Evolutionary conservation across 1,140 invertebrate species (phyloP), one percentile per base, ranked within the genome.

Genomic region (Pentalonia nigronervosa): DNA sequence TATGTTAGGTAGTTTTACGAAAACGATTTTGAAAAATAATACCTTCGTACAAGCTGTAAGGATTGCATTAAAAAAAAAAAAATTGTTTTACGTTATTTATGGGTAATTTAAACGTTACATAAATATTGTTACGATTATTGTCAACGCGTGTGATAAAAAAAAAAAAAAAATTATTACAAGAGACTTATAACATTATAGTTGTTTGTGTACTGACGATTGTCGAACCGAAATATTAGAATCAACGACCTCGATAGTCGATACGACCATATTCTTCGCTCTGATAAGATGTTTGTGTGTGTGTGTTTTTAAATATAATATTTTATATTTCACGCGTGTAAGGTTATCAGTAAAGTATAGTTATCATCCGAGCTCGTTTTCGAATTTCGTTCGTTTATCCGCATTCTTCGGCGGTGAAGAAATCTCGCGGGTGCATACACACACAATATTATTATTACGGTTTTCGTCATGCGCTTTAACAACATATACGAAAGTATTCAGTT

Each of bases 281-380:
- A 76, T 76, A n/a, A 76, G n/a, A 76, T 76, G 14, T n/a, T 30
- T 76, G 14, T 76, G 41, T 41, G 41, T 2, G 41, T 4, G 41
- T 41, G 41, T 41, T 41, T 41, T n/a, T 76, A 7, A 67, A 14
- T 67, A 67, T 30, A n/a, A 67, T 67, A 67, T 60, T 41, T 41
- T 1, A 41, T 41, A 41, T 41, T 41, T 8, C 11, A 9, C 56
- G 25, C 56, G 9, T 67, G 30, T 67, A 6, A 3, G 60, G n/a
- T 76, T 76, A 76, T 76, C 60, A 76, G 60, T 4, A 41, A 41
- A 4, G 41, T 4, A 4, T 41, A 41, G 1, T 76, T 76, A 76
- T 76, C 60, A 87, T 84, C 83, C 36, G 41, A 84, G 83, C 21
- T 84, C 45, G 83, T 84, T 84, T 45, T n/a, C 36, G 83, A 84